These are phyloP conservation scores for Hemicordylus capensis DNA, from an alignment of 2,113 vertebrate species.

Conservation along the genomic window DNA sequence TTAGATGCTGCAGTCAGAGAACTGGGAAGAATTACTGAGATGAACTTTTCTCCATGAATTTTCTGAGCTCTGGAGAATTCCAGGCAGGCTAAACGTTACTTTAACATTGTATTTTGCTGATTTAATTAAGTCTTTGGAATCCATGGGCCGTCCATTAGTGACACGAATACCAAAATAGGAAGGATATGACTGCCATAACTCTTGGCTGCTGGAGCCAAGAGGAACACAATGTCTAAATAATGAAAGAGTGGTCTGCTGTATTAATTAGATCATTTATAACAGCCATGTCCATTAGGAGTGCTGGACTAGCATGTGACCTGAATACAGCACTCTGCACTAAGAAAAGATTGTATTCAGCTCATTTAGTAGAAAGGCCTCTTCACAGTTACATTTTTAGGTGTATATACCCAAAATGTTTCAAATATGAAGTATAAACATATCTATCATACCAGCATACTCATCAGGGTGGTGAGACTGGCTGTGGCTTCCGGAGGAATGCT, in stretches of 20 bases:
- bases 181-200: constrained; percentile 37
- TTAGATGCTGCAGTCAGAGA: background rate
- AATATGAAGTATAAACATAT: background rate
- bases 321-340: background rate
- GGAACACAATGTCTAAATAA: constrained; percentile 37
- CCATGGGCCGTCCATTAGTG: constrained; percentile 44
- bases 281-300: constrained; percentile 8
- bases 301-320: constrained; percentile 5
- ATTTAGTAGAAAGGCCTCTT: background rate
- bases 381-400: background rate
- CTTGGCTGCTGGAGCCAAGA: background rate
- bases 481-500: no score
- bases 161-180: constrained; percentile 27
- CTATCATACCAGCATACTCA: no score
- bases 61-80: constrained; percentile 17
- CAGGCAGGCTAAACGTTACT: constrained; percentile 45
- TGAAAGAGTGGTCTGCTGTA: constrained; percentile 49
- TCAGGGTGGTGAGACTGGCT: background rate
- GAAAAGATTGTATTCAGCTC: background rate
- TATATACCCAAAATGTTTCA: background rate
- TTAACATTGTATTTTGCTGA: constrained; percentile 23
- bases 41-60: background rate
- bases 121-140: constrained; percentile 53
- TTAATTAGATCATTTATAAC: constrained; percentile 46
- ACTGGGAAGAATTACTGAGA: background rate